Conservation (phyloP, 2,113 vertebrate species). For the Thomomys bottae region DNA sequence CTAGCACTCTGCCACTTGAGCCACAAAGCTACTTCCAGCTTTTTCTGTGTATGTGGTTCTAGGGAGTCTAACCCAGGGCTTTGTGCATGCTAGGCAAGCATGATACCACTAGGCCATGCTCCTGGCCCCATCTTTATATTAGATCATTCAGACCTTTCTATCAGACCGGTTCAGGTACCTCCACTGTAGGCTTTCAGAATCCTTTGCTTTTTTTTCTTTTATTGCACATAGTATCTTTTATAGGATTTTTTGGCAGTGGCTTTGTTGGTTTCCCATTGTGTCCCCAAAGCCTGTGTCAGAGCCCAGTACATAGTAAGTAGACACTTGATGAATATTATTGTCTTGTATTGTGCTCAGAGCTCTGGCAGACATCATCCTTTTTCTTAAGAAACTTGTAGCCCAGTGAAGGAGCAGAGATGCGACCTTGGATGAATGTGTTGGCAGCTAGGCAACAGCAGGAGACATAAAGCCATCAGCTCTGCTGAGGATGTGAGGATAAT, state of each 20-base stretch:
- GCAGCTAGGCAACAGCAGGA: background rate
- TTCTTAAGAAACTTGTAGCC: background rate
- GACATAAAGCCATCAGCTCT: background rate
- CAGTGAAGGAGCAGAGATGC: background rate
- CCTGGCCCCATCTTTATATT: fast-evolving
- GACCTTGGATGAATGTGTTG: background rate
- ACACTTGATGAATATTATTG: background rate
- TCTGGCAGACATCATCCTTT: background rate
- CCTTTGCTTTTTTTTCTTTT: background rate
- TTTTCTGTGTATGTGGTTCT: too few species aligned
- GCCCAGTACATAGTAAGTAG: background rate
- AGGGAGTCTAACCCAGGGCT: too few species aligned
- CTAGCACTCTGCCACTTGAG: too few species aligned
- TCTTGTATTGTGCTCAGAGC: background rate
- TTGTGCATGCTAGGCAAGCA: too few species aligned
- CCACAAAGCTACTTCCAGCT: too few species aligned
- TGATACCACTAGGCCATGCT: too few species aligned
- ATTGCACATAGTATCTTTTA: fast-evolving
- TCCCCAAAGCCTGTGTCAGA: background rate
- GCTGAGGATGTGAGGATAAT: background rate
- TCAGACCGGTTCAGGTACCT: background rate
- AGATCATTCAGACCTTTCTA: background rate
- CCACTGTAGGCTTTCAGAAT: fast-evolving
- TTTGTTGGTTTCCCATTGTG: background rate
- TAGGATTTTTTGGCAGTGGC: background rate